Conservation (phyloP, 2,797 vertebrate genomes). For the Sebastes itinus region DNA sequence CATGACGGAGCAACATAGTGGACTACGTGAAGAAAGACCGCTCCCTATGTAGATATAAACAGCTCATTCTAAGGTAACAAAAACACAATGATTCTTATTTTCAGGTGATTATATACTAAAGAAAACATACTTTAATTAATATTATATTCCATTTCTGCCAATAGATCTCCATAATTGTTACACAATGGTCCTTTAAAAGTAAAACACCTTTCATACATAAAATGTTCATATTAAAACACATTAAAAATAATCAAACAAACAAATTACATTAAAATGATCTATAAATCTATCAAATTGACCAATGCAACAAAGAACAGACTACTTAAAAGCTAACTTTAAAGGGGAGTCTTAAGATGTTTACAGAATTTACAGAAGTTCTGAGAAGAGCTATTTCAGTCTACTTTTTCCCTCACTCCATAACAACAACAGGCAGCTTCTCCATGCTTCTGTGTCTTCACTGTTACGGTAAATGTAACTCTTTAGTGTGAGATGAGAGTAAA, state of each 20-base stretch:
- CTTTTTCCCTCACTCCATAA: background rate
- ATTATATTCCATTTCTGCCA: too few species aligned
- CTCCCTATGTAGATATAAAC: too few species aligned
- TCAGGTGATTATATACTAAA: too few species aligned
- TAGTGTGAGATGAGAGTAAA: background rate
- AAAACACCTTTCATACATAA: background rate
- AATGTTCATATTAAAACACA: background rate
- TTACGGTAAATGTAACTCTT: background rate
- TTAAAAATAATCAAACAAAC: rapidly evolving
- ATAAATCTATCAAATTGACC: background rate
- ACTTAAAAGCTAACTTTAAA: background rate
- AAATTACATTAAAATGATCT: background rate
- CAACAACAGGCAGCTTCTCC: background rate
- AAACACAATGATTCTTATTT: too few species aligned
- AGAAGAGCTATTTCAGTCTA: background rate
- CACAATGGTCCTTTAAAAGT: too few species aligned
- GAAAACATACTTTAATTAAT: too few species aligned
- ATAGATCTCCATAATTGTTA: too few species aligned
- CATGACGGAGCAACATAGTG: rapidly evolving
- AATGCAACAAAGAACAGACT: background rate
- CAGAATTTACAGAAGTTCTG: background rate
- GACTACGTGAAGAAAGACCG: too few species aligned
- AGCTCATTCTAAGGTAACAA: too few species aligned
- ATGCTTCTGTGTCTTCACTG: background rate
- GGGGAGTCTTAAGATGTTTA: background rate